Evolutionary conservation across 2,797 vertebrate genomes (phyloP).

Genomic region (Orientallactaga sibirica): DNA sequence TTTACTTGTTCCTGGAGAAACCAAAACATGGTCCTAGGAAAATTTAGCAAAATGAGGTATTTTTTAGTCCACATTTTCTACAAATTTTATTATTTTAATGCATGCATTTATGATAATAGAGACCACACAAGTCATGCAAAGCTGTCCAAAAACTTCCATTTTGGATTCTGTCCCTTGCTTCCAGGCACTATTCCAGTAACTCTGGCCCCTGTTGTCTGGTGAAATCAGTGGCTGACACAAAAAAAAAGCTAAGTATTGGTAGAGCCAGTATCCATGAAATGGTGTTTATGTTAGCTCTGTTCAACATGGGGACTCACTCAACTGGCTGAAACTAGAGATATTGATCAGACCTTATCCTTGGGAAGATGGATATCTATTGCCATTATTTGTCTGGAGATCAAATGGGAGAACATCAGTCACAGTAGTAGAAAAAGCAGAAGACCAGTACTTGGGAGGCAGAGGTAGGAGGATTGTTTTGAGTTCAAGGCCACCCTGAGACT

Average conservation of each 20-base stretch:
- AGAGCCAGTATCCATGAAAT: not conserved
- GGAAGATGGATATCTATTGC: not conserved
- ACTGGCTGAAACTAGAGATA: not conserved
- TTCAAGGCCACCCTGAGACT: no score
- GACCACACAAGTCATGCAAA: not conserved
- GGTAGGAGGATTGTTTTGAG: no score
- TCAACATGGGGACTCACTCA: rapidly evolving
- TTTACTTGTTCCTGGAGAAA: slow-evolving; percentile 39
- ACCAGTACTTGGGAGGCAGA: no score
- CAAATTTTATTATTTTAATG: not conserved
- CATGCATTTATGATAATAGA: not conserved
- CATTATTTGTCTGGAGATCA: not conserved
- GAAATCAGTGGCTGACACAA: not conserved
- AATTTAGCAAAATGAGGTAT: slow-evolving; percentile 26
- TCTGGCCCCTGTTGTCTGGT: not conserved
- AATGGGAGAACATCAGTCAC: not conserved
- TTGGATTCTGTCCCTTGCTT: not conserved
- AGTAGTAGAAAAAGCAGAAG: not conserved
- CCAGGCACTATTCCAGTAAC: not conserved
- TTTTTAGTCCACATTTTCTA: not conserved
- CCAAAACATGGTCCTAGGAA: not conserved
- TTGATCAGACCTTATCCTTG: not conserved
- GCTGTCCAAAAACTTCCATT: not conserved
- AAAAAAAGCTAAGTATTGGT: not conserved
- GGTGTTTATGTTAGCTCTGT: not conserved